These are phyloP conservation scores for Cephus nigrinus DNA, from an alignment of 2,888 invertebrate species.

Conservation along the genomic window DNA sequence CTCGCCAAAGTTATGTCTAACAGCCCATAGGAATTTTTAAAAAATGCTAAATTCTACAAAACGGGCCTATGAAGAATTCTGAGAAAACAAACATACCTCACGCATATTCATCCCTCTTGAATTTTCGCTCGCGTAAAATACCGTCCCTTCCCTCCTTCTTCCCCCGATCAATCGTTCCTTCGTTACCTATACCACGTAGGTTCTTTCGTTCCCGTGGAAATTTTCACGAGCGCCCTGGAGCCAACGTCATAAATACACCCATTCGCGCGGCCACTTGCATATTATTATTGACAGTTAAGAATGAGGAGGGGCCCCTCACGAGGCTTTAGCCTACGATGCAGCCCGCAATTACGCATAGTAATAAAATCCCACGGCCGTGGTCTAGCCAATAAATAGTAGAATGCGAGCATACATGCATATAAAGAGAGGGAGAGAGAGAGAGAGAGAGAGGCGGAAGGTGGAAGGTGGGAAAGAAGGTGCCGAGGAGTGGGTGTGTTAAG, in stretches of 20 bases:
- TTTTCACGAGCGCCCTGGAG: constrained; percentile 38
- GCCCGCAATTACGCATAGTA: constrained; percentile 43
- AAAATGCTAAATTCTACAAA: background rate
- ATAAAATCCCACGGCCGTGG: constrained; percentile 37
- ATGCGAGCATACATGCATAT: constrained; percentile 19
- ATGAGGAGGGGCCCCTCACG: constrained; percentile 15
- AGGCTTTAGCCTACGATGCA: constrained; percentile 25
- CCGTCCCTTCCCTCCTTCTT: background rate
- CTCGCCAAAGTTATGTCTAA: background rate
- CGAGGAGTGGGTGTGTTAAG: constrained; percentile 25
- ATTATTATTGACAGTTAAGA: constrained; percentile 43
- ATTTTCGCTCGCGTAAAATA: background rate
- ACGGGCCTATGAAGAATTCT: background rate
- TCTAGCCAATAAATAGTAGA: constrained; percentile 48
- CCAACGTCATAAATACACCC: constrained; percentile 40
- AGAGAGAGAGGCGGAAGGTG: constrained; percentile 55
- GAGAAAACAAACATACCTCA: background rate
- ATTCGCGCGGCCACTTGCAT: constrained; percentile 36
- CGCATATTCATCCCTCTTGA: background rate
- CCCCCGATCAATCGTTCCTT: background rate
- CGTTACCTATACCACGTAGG: background rate
- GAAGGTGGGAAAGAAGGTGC: constrained; percentile 22
- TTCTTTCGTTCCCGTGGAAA: constrained; percentile 23
- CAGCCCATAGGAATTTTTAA: background rate
- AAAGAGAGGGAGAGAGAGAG: constrained; percentile 15